Evolutionary conservation across 1,140 invertebrate species (phyloP).

Genomic region (Bombus waltoni): DNA sequence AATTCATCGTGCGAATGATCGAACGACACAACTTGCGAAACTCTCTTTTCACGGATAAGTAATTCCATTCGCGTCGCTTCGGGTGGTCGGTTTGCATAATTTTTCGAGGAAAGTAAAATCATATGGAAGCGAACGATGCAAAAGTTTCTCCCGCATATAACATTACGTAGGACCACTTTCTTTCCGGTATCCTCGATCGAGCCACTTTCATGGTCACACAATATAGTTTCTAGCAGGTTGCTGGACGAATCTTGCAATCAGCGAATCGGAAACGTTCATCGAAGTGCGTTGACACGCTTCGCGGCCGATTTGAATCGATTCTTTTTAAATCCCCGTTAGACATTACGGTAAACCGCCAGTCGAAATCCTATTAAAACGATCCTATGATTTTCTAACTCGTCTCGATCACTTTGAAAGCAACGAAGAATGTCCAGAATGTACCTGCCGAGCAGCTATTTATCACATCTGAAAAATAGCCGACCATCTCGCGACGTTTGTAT

Average conservation of each 20-base stretch:
- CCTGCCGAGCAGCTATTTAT: constrained; percentile 87
- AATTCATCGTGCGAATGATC: too few relatives aligned
- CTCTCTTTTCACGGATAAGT: constrained; percentile 2
- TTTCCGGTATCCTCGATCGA: constrained; percentile 41
- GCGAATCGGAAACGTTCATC: constrained; percentile 13
- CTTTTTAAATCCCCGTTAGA: constrained; percentile 24
- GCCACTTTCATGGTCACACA: constrained; percentile 39
- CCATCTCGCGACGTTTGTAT: constrained; percentile 85
- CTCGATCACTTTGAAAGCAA: background rate
- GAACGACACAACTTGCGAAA: background rate
- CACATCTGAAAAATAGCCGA: constrained; percentile 87
- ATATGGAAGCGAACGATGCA: constrained; percentile 14
- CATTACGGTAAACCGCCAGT: background rate
- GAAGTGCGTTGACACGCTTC: constrained; percentile 11
- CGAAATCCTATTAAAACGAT: background rate
- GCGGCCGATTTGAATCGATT: background rate
- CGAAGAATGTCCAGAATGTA: constrained; percentile 54
- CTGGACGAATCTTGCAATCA: background rate
- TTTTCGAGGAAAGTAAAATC: constrained; percentile 54
- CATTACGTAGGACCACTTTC: constrained; percentile 47
- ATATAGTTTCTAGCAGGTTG: constrained; percentile 5
- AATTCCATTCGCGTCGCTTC: constrained; percentile 7
- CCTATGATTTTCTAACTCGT: background rate
- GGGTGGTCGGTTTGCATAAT: constrained; percentile 38
- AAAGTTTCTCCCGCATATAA: constrained; percentile 41